Percentiles rank a stretch among this genome's conserved stretches.
phyloP scores from a whole-genome alignment of 2,113 vertebrate species.

The Pelobates fuscus region DNA sequence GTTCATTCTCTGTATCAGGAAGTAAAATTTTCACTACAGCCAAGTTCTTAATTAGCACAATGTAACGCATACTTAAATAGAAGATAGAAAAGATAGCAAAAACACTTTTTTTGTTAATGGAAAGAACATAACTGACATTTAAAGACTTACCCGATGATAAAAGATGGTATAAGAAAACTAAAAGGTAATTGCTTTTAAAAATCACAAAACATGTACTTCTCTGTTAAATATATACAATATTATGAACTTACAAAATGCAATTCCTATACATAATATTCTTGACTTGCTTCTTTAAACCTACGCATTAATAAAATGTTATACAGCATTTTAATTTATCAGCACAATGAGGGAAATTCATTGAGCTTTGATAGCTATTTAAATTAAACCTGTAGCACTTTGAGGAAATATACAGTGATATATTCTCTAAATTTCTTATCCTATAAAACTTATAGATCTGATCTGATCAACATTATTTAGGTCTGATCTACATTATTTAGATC shows the following conservation, averaged over 20 bases:
- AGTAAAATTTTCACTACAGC: constrained; percentile 40
- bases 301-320: too few species aligned
- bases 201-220: background rate
- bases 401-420: background rate
- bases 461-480: too few species aligned
- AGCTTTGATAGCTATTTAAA: background rate
- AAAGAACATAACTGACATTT: constrained; percentile 7
- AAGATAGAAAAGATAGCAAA: constrained; percentile 28
- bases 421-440: too few species aligned
- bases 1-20: constrained; percentile 44
- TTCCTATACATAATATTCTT: too few species aligned
- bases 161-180: background rate
- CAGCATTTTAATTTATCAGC: background rate
- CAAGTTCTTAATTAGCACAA: constrained; percentile 39
- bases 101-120: constrained; percentile 7
- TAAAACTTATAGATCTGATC: too few species aligned
- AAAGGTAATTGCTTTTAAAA: background rate
- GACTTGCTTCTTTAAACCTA: too few species aligned
- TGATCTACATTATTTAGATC: too few species aligned
- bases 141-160: constrained; percentile 10
- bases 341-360: background rate
- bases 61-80: constrained; percentile 36
- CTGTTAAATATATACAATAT: too few species aligned
- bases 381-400: background rate
- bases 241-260: too few species aligned